These are phyloP conservation scores for Scelioninae gen. 2 DNA, from an alignment of 2,888 invertebrate species.

Conservation along the genomic window DNA sequence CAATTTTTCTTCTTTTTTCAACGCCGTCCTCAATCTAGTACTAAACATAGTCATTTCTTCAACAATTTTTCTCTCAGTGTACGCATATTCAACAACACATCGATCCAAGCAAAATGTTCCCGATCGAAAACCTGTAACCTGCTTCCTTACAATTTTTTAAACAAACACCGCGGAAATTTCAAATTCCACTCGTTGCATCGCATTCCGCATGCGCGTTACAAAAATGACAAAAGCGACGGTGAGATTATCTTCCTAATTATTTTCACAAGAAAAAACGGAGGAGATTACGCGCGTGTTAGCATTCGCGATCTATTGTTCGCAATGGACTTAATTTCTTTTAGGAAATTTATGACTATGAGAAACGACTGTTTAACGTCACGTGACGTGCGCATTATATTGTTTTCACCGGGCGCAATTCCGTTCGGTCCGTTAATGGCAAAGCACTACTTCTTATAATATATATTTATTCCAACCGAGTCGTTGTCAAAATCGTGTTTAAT, in stretches of 20 bases:
- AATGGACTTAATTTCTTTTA: constrained; percentile 51
- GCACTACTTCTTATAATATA: constrained; percentile 12
- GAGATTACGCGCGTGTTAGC: constrained; percentile 48
- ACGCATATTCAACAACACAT: no score
- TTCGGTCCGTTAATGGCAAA: constrained; percentile 8
- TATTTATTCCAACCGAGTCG: constrained; percentile 9
- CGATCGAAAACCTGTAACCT: no score
- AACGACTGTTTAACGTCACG: constrained; percentile 20
- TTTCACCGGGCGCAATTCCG: constrained; percentile 3
- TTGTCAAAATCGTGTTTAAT: constrained; percentile 13
- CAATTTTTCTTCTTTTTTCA: no score
- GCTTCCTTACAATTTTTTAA: no score
- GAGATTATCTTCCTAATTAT: constrained; percentile 53
- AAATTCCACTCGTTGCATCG: no score
- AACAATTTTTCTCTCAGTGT: no score
- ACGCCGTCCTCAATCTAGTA: no score
- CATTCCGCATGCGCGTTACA: not conserved
- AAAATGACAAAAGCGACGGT: constrained; percentile 47
- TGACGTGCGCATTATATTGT: constrained; percentile 19
- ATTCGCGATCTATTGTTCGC: constrained; percentile 46
- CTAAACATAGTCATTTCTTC: no score
- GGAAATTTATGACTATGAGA: constrained; percentile 49
- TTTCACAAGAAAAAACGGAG: constrained; percentile 47
- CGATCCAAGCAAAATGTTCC: no score
- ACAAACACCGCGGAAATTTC: no score